These are phyloP conservation scores for Equus quagga DNA, from an alignment of 2,113 vertebrate species.

Conservation along the genomic window DNA sequence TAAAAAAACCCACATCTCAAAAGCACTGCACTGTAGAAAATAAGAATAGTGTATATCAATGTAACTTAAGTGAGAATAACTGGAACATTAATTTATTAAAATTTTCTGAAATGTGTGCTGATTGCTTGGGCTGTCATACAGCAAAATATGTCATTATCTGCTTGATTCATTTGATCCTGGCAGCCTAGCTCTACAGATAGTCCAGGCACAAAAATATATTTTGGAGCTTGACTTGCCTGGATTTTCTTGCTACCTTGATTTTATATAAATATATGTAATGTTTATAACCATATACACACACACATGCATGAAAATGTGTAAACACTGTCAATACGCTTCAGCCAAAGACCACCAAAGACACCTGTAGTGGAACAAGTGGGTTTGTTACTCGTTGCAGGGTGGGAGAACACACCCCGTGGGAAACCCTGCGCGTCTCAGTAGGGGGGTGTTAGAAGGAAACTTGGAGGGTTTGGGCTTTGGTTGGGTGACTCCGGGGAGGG, in stretches of 20 bases:
- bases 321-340: neutral
- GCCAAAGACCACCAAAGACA: neutral
- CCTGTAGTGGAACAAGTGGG: neutral
- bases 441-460: neutral
- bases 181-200: neutral
- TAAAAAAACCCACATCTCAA: neutral
- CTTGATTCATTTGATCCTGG: neutral
- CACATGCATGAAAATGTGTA: neutral
- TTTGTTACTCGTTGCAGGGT: neutral
- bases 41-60: neutral
- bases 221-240: neutral
- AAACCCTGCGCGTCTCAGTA: neutral
- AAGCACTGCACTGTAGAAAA: neutral
- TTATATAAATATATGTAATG: neutral
- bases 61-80: neutral
- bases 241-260: constrained; percentile 47
- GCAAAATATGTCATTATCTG: neutral
- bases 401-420: neutral
- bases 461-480: neutral
- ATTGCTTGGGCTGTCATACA: neutral
- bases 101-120: constrained; percentile 19
- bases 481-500: neutral
- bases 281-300: neutral
- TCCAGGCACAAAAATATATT: neutral
- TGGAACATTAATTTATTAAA: neutral